Evolutionary conservation across 2,888 invertebrate genomes (phyloP), one percentile per base, ranked within the genome.

Genomic region (Tromatobia lineatoria): DNA sequence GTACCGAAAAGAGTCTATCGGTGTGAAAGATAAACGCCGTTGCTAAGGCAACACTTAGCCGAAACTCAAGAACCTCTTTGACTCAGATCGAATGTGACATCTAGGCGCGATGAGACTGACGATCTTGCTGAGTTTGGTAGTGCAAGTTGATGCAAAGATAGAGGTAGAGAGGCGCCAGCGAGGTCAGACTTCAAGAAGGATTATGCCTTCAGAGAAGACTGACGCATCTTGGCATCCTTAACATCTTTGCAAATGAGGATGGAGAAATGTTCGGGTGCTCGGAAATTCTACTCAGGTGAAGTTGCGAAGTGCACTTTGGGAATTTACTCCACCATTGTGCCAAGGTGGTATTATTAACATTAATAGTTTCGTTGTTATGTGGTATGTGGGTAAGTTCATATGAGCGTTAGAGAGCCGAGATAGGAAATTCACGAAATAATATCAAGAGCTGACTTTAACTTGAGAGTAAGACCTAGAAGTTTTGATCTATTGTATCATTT

Each of bases 41-140:
- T 18, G 15, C 29, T n/a, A 25, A n/a, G 50, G 45, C 42, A 15
- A 76, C 50, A 59, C 75, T 76, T 61, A n/a, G 54, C 52, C 52
- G 25, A 76, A 61, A 67, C 50, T 77, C 73, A 69, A 77, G 69
- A 70, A 75, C 70, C 79, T 57, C 79, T 79, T 47, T 70, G 64
- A 57, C 64, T 61, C 47, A 13, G 70, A 79, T 74, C 45, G 25
- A 59, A 64, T 38, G 38, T 2, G 57, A 54, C 71, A 54, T 57
- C 18, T 10, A 15, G 13, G 15, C 10, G 25, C 47, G 45, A 25
- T n/a, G 42, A n/a, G 47, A 59, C 59, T 52, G 29, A 71, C 50
- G 29, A 20, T 20, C 64, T 52, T 15, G 59, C 25, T n/a, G 25
- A 13, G 29, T 15, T 59, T 29, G 13, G 15, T 29, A 25, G 25